Conservation (phyloP, 2,113 vertebrate genomes). For the Coracopsis vasa region DNA sequence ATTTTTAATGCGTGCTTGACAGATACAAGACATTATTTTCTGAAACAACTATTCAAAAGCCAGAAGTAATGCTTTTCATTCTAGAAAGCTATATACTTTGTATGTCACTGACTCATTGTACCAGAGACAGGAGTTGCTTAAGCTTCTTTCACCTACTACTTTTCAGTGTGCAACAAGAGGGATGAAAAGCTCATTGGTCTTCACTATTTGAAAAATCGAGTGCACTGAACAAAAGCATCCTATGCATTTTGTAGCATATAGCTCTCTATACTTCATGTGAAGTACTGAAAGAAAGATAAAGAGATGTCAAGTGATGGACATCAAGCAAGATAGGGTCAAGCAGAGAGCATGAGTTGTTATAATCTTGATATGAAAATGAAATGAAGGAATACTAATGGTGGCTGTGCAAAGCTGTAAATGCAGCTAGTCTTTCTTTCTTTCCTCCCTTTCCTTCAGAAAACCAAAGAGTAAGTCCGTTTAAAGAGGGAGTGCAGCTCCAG, state of each 20-base stretch:
- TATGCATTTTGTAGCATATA: background rate
- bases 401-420: background rate
- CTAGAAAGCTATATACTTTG: background rate
- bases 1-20: background rate
- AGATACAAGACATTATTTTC: background rate
- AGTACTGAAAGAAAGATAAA: background rate
- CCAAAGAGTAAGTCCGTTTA: background rate
- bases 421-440: background rate
- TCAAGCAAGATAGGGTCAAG: background rate
- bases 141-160: background rate
- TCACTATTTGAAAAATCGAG: background rate
- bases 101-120: background rate
- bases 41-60: background rate
- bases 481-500: background rate
- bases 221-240: background rate
- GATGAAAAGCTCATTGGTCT: background rate
- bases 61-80: background rate
- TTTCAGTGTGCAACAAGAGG: background rate
- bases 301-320: background rate
- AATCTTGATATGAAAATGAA: background rate
- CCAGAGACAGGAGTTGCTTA: background rate
- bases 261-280: background rate
- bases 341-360: background rate
- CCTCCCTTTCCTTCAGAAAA: background rate
- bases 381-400: background rate